A percentile compares a stretch with the other conserved stretches of the same genome.
Evolutionary conservation across 2,888 invertebrate species (phyloP).

Genomic region (Drosophila multiciliata): DNA sequence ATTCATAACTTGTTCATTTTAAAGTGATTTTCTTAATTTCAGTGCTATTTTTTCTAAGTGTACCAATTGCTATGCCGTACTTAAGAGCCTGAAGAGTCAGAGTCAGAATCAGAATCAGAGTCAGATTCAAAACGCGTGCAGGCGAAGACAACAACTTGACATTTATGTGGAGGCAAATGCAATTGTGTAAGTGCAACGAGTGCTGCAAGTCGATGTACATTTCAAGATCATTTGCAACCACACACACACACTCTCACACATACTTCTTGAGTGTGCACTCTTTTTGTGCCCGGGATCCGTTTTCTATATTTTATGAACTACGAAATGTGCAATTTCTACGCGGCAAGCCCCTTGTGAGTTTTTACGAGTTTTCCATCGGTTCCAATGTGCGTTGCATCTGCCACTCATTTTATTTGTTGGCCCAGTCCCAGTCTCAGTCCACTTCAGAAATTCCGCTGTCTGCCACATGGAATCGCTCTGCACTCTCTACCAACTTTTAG

Average conservation of each 20-base stretch:
- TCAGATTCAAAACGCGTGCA: constrained; percentile 55
- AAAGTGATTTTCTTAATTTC: no score
- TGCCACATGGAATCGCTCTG: constrained; percentile 71
- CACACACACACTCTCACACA: constrained; percentile 20
- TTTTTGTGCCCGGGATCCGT: constrained; percentile 7
- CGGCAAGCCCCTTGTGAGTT: constrained; percentile 37
- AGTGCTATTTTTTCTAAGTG: neutral
- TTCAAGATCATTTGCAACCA: constrained; percentile 76
- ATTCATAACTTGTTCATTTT: no score
- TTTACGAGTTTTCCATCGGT: constrained; percentile 73
- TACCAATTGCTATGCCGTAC: constrained; percentile 16
- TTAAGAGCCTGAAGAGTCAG: constrained; percentile 6
- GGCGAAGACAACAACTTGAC: constrained; percentile 78
- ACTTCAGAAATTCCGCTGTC: constrained; percentile 72
- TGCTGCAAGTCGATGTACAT: constrained; percentile 41
- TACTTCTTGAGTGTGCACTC: constrained; percentile 41
- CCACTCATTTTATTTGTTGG: constrained; percentile 37
- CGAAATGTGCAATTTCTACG: constrained; percentile 77
- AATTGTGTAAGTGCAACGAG: constrained; percentile 51
- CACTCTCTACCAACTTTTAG: constrained; percentile 18
- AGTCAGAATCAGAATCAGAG: neutral
- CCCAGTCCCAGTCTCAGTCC: constrained; percentile 60
- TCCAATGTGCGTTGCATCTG: constrained; percentile 75
- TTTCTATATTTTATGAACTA: constrained; percentile 67
- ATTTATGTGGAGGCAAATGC: constrained; percentile 73